A percentile compares a stretch with the other conserved stretches of the same genome.
phyloP scores from a whole-genome alignment of 2,113 vertebrate species.

The Prolemur simus region DNA sequence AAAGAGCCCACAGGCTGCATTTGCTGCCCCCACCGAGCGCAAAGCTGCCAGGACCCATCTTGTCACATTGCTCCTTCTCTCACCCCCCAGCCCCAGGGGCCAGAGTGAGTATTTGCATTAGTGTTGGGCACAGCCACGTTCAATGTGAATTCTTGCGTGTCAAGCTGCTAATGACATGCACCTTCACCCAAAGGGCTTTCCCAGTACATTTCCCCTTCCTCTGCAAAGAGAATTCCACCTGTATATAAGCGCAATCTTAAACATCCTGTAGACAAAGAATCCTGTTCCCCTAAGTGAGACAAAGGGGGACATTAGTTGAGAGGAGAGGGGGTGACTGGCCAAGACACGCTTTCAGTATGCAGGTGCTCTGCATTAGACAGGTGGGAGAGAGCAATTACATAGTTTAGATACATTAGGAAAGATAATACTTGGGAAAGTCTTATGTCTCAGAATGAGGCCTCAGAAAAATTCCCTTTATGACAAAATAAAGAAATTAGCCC shows the following conservation, averaged over 20 bases:
- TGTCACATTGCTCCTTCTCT: neutral
- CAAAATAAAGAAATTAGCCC: neutral
- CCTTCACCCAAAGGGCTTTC: neutral
- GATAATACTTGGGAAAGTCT: neutral
- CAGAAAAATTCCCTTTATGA: neutral
- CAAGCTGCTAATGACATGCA: slow-evolving; percentile 23
- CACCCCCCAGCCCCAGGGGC: neutral
- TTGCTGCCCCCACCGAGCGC: neutral
- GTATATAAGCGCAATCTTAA: neutral
- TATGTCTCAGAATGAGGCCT: neutral
- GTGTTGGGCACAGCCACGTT: slow-evolving; percentile 27
- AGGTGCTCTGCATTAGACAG: neutral
- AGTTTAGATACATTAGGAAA: neutral
- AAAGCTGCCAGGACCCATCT: slow-evolving; percentile 61
- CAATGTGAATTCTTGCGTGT: slow-evolving; percentile 41
- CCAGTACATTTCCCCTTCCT: neutral
- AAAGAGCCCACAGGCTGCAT: neutral
- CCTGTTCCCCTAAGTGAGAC: neutral
- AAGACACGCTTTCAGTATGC: neutral
- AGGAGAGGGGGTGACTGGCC: neutral
- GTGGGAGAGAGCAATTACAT: neutral
- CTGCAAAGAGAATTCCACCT: slow-evolving; percentile 16
- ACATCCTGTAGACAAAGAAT: neutral
- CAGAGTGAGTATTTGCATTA: slow-evolving; percentile 18
- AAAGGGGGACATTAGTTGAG: neutral